Evolutionary conservation across 2,888 invertebrate species (phyloP).

Genomic region (Drosophila paracracens): DNA sequence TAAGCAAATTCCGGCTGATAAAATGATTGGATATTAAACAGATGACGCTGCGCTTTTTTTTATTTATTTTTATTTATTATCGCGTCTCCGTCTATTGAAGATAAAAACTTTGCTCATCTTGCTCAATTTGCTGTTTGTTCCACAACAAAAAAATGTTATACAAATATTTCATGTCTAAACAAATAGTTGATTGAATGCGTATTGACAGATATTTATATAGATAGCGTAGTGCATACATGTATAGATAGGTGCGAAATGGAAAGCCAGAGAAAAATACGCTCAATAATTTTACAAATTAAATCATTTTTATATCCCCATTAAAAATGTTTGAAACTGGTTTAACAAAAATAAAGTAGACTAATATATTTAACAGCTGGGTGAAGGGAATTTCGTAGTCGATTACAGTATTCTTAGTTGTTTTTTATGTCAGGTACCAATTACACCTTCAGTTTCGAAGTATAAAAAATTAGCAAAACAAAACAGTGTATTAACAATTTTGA

Average conservation of each 20-base stretch:
- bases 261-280: not conserved
- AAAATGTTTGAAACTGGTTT: not conserved
- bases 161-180: slow-evolving; percentile 18
- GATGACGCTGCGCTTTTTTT: slow-evolving; percentile 7
- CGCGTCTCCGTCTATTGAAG: not conserved
- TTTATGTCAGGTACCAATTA: not conserved
- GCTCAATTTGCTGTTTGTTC: slow-evolving; percentile 8
- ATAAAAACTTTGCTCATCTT: not conserved
- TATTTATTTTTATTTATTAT: slow-evolving; percentile 2
- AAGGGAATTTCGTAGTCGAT: not conserved
- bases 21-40: slow-evolving; percentile 8
- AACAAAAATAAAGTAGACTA: not conserved
- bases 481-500: not conserved
- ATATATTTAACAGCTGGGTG: not conserved
- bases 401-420: not conserved
- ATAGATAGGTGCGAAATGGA: not conserved
- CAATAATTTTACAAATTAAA: not conserved
- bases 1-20: slow-evolving; percentile 14
- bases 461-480: not conserved
- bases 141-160: not conserved
- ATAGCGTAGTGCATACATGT: not conserved
- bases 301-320: not conserved
- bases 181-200: slow-evolving; percentile 9
- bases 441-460: not conserved
- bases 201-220: not conserved